Conservation (phyloP, 2,797 vertebrate species). For the Chelon auratus region DNA sequence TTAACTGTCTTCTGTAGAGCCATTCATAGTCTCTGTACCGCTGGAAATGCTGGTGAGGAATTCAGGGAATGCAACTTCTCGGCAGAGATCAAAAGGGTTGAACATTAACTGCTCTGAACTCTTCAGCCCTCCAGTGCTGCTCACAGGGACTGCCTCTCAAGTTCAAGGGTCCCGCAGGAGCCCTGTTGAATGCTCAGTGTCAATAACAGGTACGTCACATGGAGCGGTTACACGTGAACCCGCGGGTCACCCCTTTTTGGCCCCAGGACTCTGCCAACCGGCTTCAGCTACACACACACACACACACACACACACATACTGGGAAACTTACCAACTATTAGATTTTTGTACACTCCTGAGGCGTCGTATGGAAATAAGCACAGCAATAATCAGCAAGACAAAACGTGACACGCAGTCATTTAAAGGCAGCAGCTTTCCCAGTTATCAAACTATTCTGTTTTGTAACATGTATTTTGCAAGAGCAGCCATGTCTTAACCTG, state of each 20-base stretch:
- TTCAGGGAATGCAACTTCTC: constrained; percentile 83
- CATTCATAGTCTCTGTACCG: constrained; percentile 70
- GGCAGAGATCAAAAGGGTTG: constrained; percentile 81
- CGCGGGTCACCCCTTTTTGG: constrained; percentile 11
- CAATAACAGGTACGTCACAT: constrained; percentile 78
- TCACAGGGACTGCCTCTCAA: constrained; percentile 72
- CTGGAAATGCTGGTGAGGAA: constrained; percentile 80
- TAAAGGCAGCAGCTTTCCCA: not conserved
- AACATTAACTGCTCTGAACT: constrained; percentile 84
- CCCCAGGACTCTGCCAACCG: constrained; percentile 3
- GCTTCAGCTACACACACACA: not conserved
- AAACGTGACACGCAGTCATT: not conserved
- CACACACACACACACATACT: not conserved
- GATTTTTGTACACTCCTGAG: constrained; percentile 12
- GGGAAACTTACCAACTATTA: constrained; percentile 5
- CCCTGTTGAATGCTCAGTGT: constrained; percentile 64
- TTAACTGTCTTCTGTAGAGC: constrained; percentile 72
- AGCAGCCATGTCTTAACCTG: constrained; percentile 43
- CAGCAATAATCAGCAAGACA: not conserved
- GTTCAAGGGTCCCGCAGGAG: constrained; percentile 77
- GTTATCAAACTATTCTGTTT: constrained; percentile 18
- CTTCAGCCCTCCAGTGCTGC: constrained; percentile 67
- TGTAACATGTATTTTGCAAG: constrained; percentile 54
- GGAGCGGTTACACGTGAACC: constrained; percentile 59
- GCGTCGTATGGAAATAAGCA: not conserved